Base-by-base conservation (phyloP, 2,797 vertebrate species). In the Craterocephalus amniculus region DNA sequence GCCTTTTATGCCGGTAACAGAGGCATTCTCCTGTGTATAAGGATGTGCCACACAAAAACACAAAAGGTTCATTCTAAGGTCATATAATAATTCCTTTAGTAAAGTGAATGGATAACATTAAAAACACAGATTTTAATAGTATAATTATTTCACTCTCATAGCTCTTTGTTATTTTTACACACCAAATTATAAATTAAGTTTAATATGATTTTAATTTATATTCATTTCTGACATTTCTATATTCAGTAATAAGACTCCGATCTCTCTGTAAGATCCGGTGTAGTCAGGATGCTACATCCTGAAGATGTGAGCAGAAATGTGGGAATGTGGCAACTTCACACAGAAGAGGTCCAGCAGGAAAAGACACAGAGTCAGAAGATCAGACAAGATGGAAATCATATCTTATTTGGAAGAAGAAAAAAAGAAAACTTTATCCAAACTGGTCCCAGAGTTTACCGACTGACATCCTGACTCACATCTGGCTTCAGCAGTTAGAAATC, bases 401-500 rank as follows among this genome's bases (percentile, higher is more conserved):
- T 63, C 4, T 18, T 24, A 26, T 38, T 32, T 58, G 52, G 45
- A 63, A 26, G 29, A 48, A 40, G 38, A 49, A 51, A 35, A 32
- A 52, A 45, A 62, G 54, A 35, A 67, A 58, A 40, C 52, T 40
- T 40, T 40, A 40, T 40, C 38, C 14, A 40, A 40, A 35, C 60
- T 43, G n/a, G 24, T 54, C 13, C 27, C 22, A 9, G 6, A 26
- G 58, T 20, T 67, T 58, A 58, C 5, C 48, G 29, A 2, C 24
- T 54, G 24, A 49, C 18, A 18, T 49, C 43, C 40, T 35, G 22
- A n/a, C 7, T 11, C n/a, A 22, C 11, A 6, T 24, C 18, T 48
- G n/a, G 43, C 45, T 22, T 49, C 22, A n/a, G 11, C 45, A n/a
- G 45, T 49, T 10, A 40, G 14, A 40, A 40, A 16, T 36, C 38